These are phyloP conservation scores for Epizoanthus illoricatus DNA, from an alignment of 92 coral and sea anemone species.

Conservation along the genomic window DNA sequence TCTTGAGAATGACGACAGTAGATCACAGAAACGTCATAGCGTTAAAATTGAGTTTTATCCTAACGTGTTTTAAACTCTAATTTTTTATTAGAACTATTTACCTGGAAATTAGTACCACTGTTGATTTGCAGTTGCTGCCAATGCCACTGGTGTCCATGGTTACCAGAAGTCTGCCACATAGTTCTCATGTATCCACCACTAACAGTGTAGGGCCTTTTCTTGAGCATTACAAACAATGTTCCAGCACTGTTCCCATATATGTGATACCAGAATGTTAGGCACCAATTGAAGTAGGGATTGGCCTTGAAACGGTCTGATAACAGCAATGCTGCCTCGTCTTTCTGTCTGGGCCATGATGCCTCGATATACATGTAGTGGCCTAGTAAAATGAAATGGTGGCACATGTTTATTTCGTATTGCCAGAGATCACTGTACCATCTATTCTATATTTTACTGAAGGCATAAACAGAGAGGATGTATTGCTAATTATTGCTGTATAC, in stretches of 20 bases:
- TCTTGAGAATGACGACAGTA: neutral
- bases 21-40: neutral
- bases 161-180: conserved; percentile 51
- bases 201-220: conserved; percentile 48
- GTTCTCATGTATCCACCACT: conserved; percentile 50
- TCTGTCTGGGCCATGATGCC: conserved; percentile 71
- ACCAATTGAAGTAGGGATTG: conserved; percentile 70
- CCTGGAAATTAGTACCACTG: conserved; percentile 91
- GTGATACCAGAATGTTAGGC: conserved; percentile 92
- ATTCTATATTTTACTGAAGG: too few relatives aligned
- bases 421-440: neutral
- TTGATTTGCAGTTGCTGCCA: conserved; percentile 64
- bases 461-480: too few relatives aligned
- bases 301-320: conserved; percentile 80
- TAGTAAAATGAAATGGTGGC: conserved; percentile 2
- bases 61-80: too few relatives aligned
- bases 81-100: conserved; percentile 8
- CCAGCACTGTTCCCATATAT: conserved; percentile 88
- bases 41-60: neutral
- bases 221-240: conserved; percentile 53
- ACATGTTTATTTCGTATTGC: neutral
- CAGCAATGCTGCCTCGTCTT: conserved; percentile 78
- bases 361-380: conserved; percentile 92
- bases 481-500: too few relatives aligned
- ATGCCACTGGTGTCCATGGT: conserved; percentile 86